Base-by-base conservation (phyloP, 2,113 vertebrate genomes). In the Strix aluco region DNA sequence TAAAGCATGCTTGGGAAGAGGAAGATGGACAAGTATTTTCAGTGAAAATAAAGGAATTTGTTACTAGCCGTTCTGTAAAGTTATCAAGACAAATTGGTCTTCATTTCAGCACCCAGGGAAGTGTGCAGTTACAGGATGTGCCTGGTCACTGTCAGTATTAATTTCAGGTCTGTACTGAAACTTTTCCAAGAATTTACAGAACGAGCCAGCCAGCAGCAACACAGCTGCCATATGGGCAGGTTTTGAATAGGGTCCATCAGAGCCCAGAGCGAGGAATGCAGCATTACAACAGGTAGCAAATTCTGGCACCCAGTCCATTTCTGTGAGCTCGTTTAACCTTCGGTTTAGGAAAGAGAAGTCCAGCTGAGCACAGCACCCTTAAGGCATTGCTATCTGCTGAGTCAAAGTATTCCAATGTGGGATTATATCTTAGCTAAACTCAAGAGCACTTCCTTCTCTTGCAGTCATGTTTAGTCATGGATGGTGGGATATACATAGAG, bases 211-310 rank as follows among this genome's bases (percentile, higher is more conserved):
- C 9, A 54, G 72, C 15, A 5, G 82, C 63, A 40, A 0, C 3
- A 3, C 9, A 80, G 71, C 73, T 86, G 58, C 47, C 36, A 5
- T 4, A 9, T 9, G 70, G 27, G 34, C 81, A 58, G 79, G 46
- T 52, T 46, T 29, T 40, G 86, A 26, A 6, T 0, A 4, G 57
- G 32, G 40, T 22, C 79, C 20, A 0, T 23, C n/a, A 15, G 59
- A 54, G 65, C 26, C 61, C 65, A 5, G 63, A 40, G 75, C 3
- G 4, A 47, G 80, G 69, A 52, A 15, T 2, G 30, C 63, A n/a
- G 54, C 13, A 1, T 8, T 36, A 5, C 1, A 29, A 3, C 55
- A 66, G 70, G 47, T 17, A 59, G 42, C 0, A 1, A 69, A 58
- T 46, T 61, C 71, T 70, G 86, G 49, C 2, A 2, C 81, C 1